Conservation (phyloP, 2,797 vertebrate species). For the Hemibagrus guttatus region DNA sequence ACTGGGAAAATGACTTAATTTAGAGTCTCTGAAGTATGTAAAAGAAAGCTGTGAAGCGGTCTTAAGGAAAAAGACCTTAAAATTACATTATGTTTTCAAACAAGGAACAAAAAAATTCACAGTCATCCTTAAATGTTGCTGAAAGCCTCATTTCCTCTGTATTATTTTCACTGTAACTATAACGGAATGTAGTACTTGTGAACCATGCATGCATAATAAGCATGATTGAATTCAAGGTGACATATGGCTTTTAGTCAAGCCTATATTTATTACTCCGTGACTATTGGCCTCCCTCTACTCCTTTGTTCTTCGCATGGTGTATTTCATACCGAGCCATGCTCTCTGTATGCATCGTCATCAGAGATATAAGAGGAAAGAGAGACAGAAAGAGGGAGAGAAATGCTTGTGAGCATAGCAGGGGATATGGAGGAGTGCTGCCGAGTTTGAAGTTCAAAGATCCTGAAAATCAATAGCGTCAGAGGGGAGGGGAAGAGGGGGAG, state of each 20-base stretch:
- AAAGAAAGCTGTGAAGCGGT: neutral
- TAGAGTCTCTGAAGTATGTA: neutral
- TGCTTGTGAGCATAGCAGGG: constrained; percentile 45
- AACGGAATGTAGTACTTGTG: neutral
- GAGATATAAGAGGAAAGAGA: constrained; percentile 35
- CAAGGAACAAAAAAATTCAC: constrained; percentile 14
- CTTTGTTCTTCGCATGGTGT: constrained; percentile 31
- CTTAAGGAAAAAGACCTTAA: constrained; percentile 23
- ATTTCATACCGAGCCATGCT: constrained; percentile 34
- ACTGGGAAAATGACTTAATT: neutral
- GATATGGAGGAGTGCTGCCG: constrained; percentile 47
- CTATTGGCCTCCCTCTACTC: constrained; percentile 6
- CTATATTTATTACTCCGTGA: constrained; percentile 39
- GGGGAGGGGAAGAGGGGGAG: constrained; percentile 21
- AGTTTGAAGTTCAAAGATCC: constrained; percentile 56
- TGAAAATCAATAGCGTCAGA: constrained; percentile 53
- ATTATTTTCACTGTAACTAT: constrained; percentile 20
- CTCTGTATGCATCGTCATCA: constrained; percentile 38
- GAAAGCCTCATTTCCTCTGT: constrained; percentile 21
- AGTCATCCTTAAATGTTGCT: constrained; percentile 3
- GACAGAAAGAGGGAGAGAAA: constrained; percentile 39
- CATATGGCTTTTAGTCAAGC: constrained; percentile 16
- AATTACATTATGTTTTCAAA: constrained; percentile 15
- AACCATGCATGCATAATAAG: constrained; percentile 7
- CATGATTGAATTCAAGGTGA: constrained; percentile 29